Percentiles rank a stretch among this genome's conserved stretches.
phyloP scores from a whole-genome alignment of 64 coral and sea anemone species.

The Actinia tenebrosa region DNA sequence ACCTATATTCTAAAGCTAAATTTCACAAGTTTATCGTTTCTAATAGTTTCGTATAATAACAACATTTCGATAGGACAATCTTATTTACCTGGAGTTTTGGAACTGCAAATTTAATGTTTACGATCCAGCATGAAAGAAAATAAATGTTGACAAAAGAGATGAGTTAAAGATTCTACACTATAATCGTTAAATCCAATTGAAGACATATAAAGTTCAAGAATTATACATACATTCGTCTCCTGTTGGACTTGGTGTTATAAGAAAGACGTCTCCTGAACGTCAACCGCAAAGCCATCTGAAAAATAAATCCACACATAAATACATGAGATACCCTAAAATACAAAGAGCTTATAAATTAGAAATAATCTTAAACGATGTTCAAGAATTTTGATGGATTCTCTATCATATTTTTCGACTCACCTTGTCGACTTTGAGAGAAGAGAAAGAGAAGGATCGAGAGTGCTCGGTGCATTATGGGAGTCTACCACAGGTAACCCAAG shows the following conservation, averaged over 20 bases:
- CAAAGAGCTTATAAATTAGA: conserved; percentile 4
- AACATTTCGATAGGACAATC: not conserved
- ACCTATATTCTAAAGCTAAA: not conserved
- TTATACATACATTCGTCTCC: conserved; percentile 87
- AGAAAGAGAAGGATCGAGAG: conserved; percentile 59
- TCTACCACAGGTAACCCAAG: not conserved
- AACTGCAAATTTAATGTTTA: conserved; percentile 44
- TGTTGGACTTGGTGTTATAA: conserved; percentile 97
- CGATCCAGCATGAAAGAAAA: conserved; percentile 32
- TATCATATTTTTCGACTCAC: not conserved
- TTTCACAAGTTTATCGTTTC: not conserved
- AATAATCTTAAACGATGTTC: not conserved
- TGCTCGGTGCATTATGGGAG: conserved; percentile 64
- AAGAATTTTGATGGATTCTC: conserved; percentile 62
- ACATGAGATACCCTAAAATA: conserved; percentile 18
- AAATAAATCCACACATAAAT: conserved; percentile 33
- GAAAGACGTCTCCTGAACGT: conserved; percentile 96
- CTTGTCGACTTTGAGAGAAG: conserved; percentile 48
- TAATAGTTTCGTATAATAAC: not conserved
- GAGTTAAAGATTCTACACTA: not conserved
- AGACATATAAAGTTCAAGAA: not conserved
- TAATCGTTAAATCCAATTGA: not conserved
- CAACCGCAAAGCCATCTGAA: conserved; percentile 93
- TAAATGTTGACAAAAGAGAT: conserved; percentile 5
- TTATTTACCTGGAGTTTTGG: conserved; percentile 94